Evolutionary conservation across 2,888 invertebrate genomes (phyloP), one percentile per base, ranked within the genome.

Genomic region (Agrilus mali): DNA sequence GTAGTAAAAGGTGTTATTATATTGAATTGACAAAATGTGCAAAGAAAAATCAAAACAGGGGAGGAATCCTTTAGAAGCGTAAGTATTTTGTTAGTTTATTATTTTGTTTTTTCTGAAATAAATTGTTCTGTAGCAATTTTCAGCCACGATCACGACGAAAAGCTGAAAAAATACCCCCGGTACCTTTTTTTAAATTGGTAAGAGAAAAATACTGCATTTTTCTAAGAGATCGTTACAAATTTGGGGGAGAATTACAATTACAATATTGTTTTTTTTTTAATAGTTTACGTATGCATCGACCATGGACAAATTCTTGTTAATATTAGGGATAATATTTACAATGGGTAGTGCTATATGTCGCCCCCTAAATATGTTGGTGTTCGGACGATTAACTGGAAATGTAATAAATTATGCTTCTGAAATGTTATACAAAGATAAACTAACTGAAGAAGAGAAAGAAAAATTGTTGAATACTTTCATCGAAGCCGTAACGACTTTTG

Each of bases 281-380:
- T 67, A 82, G 84, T 86, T 75, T 55, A 73, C 79, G 55, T 86
- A 78, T 63, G 72, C 85, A 12, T 73, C 74, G 1, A 56, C 46
- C 12, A 60, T 52, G 44, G 85, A 86, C 59, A 74, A 69, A 55
- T 47, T 72, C 0, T 69, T 75, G 47, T 73, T 85, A 50, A 48
- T 60, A 7, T 43, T 78, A 8, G 84, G 82, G 1, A 49, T 76
- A 5, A n/a, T 78, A 40, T 70, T 70, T 42, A 73, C 79, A 0
- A 52, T 78, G 3, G 61, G 68, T 16, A 77, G 79, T 1, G 85
- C 83, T 1, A 59, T 74, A 5, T 72, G 77, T 31, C 74, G 80
- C 37, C 85, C 86, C 0, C 55, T 79, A 2, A 82, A 83, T 64
- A 78, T 80, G 12, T 65, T 79, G 7, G 68, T 85, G 15, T 79